Evolutionary conservation across 1,140 invertebrate genomes (phyloP), one percentile per base, ranked within the genome.

Genomic region (Manduca sexta): DNA sequence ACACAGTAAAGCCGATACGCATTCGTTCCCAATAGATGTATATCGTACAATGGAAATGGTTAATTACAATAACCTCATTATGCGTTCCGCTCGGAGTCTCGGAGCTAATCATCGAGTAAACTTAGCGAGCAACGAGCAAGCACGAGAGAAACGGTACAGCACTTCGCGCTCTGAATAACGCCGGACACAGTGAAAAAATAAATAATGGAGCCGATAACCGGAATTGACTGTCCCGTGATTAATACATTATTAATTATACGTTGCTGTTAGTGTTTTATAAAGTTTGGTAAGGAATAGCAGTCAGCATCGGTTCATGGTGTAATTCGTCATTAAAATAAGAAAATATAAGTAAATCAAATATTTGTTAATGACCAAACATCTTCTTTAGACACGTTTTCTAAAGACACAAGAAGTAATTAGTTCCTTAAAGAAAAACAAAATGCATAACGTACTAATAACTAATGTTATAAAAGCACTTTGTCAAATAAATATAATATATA

Each of bases 81-180:
- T 40, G n/a, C 34, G 70, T 78, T 74, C 66, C 66, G 64, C 52
- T 56, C 56, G 67, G n/a, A n/a, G n/a, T n/a, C 60, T 65, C 54
- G 60, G 39, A 35, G 52, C 37, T 61, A 60, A 73, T 68, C 56
- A 39, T 34, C 42, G 41, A 31, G 47, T 47, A 31, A 47, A n/a
- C n/a, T n/a, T n/a, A n/a, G n/a, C n/a, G n/a, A n/a, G 50, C 44
- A 57, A 35, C 39, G 45, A 40, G 16, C 41, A 45, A 54, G 50
- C 51, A 51, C 46, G 30, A 44, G 60, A 69, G 58, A 64, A 74
- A 68, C 72, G 60, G 72, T 77, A 76, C 59, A 39, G 62, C 49
- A 64, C 67, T 69, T 67, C 68, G 53, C 67, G 77, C 71, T 76
- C 77, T 78, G 60, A 74, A 72, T 74, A 45, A 37, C 52, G 18